Percentiles rank a stretch among this genome's conserved stretches.
phyloP scores from a whole-genome alignment of 2,797 vertebrate genomes.

The Anolis apletophallus region DNA sequence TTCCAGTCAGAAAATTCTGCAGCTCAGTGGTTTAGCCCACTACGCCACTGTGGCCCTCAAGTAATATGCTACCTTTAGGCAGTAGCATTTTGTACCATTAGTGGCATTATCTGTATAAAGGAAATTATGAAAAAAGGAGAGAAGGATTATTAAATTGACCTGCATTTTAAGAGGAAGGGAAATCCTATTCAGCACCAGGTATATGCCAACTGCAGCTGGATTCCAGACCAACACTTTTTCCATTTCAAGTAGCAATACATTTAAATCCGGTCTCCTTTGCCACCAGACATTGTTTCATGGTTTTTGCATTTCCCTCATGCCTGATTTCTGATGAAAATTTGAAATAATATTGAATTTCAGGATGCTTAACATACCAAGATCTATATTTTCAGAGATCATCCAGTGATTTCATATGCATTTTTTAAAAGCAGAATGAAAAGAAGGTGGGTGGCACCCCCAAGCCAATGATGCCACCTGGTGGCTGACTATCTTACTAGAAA shows the following conservation, averaged over 20 bases:
- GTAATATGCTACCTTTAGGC: background rate
- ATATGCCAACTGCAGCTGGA: background rate
- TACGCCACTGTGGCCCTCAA: too few species aligned
- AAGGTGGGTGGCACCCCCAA: background rate
- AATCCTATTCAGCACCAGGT: background rate
- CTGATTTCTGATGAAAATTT: background rate
- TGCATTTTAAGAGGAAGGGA: background rate
- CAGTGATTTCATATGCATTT: background rate
- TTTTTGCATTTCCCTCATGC: background rate
- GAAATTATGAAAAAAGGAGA: too few species aligned
- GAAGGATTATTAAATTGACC: background rate
- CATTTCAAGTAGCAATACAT: background rate
- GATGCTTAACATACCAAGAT: background rate
- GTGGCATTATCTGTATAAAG: background rate
- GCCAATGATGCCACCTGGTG: conserved; percentile 56
- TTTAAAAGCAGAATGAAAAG: background rate
- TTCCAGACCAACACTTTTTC: background rate
- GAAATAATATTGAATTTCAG: background rate
- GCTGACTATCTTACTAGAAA: background rate
- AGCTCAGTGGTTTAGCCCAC: too few species aligned
- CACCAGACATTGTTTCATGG: background rate
- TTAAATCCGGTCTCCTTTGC: background rate
- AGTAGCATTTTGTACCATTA: background rate
- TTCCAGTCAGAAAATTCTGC: too few species aligned
- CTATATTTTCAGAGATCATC: background rate